Percentiles rank a stretch among this genome's conserved stretches.
Conservation (phyloP, 1,140 invertebrate genomes). For the Gonatopus flavifemur region DNA sequence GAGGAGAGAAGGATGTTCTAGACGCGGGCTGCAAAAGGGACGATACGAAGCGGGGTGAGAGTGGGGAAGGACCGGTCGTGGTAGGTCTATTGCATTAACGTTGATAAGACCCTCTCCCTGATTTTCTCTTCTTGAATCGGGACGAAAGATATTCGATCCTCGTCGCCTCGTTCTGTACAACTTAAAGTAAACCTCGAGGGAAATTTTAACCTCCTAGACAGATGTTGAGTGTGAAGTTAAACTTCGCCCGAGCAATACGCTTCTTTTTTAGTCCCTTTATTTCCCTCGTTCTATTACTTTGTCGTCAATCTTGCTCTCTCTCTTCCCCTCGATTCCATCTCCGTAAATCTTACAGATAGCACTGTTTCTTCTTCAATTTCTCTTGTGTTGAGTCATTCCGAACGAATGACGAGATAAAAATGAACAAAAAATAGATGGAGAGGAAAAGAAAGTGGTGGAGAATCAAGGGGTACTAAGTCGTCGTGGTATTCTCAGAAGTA, state of each 20-base stretch:
- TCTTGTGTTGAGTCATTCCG: constrained; percentile 32
- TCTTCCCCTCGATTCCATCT: constrained; percentile 4
- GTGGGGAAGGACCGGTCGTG: neutral
- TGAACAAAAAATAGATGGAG: constrained; percentile 7
- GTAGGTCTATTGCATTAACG: constrained; percentile 14
- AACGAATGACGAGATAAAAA: constrained; percentile 47
- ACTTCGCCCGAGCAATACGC: constrained; percentile 38
- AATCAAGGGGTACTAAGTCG: constrained; percentile 26
- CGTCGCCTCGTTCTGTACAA: constrained; percentile 30
- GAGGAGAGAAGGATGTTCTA: constrained; percentile 3
- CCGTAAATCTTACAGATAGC: no score
- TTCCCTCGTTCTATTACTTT: constrained; percentile 8
- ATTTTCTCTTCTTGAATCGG: constrained; percentile 35
- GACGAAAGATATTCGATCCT: constrained; percentile 34
- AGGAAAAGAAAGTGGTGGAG: no score
- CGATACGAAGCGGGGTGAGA: neutral
- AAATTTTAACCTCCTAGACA: constrained; percentile 52
- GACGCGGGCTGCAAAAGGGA: neutral
- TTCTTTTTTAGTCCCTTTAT: neutral
- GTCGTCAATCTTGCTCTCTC: constrained; percentile 4
- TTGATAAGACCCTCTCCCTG: constrained; percentile 29
- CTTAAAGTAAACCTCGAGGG: constrained; percentile 47
- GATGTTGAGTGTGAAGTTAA: constrained; percentile 54
- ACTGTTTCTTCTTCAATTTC: constrained; percentile 19
- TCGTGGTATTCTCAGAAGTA: no score